A percentile compares a stretch with the other conserved stretches of the same genome.
Evolutionary conservation across 2,797 vertebrate genomes (phyloP).

Genomic region (Vultur gryphus): DNA sequence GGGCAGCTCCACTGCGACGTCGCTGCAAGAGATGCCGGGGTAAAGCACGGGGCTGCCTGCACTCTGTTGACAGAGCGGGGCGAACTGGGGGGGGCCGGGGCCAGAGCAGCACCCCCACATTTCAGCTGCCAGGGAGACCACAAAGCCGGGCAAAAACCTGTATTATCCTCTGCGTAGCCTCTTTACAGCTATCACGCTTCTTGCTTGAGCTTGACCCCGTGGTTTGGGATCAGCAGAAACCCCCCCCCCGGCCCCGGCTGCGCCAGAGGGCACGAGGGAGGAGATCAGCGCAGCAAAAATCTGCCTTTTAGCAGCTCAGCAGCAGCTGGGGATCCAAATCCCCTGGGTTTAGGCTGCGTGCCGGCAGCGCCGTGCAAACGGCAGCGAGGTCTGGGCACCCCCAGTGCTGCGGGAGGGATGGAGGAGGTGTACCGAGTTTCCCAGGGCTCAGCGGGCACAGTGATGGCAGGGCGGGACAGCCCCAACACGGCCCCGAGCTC

Average conservation of each 20-base stretch:
- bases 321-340: background rate
- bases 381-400: background rate
- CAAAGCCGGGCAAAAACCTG: background rate
- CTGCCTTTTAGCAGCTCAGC: background rate
- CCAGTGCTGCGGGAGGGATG: background rate
- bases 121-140: background rate
- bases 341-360: background rate
- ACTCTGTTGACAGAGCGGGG: background rate
- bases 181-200: background rate
- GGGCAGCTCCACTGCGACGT: slow-evolving; percentile 90
- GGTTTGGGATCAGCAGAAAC: background rate
- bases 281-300: background rate
- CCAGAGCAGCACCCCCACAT: background rate
- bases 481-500: background rate
- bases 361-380: background rate
- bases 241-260: background rate
- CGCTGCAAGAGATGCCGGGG: slow-evolving; percentile 69
- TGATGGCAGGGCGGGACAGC: background rate
- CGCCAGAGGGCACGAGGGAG: background rate
- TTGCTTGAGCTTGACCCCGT: background rate
- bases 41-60: background rate
- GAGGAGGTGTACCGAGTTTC: background rate
- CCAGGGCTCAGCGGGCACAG: background rate
- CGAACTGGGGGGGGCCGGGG: background rate
- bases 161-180: background rate